phyloP scores from a whole-genome alignment of 2,113 vertebrate species.

The Motacilla tschutschensis region DNA sequence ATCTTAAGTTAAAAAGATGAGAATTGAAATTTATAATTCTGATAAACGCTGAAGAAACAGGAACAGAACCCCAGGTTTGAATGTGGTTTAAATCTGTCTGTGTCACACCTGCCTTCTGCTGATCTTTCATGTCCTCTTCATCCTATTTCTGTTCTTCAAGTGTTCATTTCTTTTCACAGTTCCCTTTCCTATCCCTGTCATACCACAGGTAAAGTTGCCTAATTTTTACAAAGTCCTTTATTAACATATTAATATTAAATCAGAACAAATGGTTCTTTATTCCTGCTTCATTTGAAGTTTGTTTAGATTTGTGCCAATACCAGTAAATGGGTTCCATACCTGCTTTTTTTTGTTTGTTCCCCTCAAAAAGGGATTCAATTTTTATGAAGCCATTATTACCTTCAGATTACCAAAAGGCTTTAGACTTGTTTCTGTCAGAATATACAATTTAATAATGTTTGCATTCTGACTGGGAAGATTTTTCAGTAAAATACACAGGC shows the following conservation, averaged over 20 bases:
- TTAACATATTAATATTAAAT: not conserved
- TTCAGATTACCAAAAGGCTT: not conserved
- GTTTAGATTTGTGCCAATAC: not conserved
- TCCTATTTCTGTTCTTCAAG: not conserved
- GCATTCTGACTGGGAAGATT: not conserved
- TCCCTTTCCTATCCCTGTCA: not conserved
- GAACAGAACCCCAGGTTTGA: not conserved
- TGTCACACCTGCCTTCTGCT: fast-evolving
- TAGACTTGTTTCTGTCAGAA: not conserved
- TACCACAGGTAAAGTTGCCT: not conserved
- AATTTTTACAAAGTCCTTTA: not conserved
- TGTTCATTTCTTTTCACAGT: not conserved
- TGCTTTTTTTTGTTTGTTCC: not conserved
- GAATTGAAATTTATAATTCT: not conserved
- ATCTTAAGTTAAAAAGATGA: not conserved
- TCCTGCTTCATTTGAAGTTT: not conserved
- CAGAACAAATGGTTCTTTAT: not conserved
- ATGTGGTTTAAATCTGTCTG: fast-evolving
- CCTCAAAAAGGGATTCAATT: not conserved
- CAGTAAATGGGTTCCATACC: fast-evolving
- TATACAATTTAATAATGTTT: not conserved
- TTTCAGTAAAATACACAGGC: not conserved
- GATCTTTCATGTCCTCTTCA: not conserved
- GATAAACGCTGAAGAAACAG: not conserved
- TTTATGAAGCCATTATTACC: not conserved